Base-by-base conservation (phyloP, 1,140 invertebrate species). In the Charaxes varanes region DNA sequence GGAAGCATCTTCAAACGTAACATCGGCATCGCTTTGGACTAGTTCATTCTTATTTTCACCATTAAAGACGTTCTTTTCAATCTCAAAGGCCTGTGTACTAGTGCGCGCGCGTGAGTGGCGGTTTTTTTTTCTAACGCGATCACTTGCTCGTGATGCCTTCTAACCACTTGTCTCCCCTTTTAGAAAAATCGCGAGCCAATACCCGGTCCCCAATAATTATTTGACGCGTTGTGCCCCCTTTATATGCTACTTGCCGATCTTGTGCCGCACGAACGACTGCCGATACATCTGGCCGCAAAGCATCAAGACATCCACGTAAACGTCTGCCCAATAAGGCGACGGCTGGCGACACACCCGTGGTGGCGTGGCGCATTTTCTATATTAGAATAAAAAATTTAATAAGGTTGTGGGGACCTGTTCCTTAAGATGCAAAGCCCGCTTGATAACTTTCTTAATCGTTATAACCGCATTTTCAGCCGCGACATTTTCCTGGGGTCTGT, bases 381-480 rank as follows among this genome's bases (percentile, higher is more conserved):
- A 62, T 42, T 52, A 44, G 10, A 62, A 55, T 11, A 66, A 23
- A 43, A 62, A 57, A 21, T 33, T 47, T 7, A 22, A 15, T 13
- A 61, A 18, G 1, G 50, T 41, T 5, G 11, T 28, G 4, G 19
- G 5, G 11, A 58, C 10, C 19, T 61, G 30, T 7, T 38, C 41
- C 1, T 46, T 44, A 22, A 47, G 38, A 14, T 26, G 17, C 24
- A 45, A 3, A 23, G 55, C 56, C 30, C 46, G 53, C 30, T 74
- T 70, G n/a, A 78, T 50, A 3, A 37, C 48, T 35, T 57, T 64
- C 48, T 83, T 83, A 17, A 83, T 49, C 1, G 43, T 67, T 56
- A 69, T 65, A 0, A 84, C 78, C 0, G 64, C 49, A 28, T 82
- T 68, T 51, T 78, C 73, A 4, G 69, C 71, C 2, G 47, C 62